Evolutionary conservation across 2,113 vertebrate genomes (phyloP).

Genomic region (Delphinus delphis): DNA sequence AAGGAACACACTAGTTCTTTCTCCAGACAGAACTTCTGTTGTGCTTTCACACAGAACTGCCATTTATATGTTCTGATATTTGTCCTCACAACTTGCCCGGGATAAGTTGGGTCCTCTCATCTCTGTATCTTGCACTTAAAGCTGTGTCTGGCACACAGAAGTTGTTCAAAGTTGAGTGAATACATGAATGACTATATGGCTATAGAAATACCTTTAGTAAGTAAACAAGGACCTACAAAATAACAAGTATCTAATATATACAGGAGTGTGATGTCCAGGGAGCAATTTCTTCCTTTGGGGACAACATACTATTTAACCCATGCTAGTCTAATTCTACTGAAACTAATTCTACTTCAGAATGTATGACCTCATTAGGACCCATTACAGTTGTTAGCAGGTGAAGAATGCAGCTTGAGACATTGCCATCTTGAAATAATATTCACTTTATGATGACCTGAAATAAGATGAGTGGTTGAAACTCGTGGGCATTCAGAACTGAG

Average conservation of each 20-base stretch:
- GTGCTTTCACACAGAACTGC: neutral
- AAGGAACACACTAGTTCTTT: neutral
- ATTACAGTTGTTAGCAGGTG: neutral
- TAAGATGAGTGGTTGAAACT: neutral
- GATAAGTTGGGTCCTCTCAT: neutral
- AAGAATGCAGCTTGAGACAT: neutral
- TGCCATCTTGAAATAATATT: neutral
- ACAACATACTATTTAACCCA: neutral
- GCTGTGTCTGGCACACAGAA: neutral
- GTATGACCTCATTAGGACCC: neutral
- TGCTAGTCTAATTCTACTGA: neutral
- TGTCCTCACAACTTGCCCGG: neutral
- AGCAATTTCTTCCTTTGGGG: neutral
- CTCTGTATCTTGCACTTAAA: neutral
- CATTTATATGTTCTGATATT: neutral
- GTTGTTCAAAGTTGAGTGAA: neutral
- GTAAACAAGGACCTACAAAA: neutral
- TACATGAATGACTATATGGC: neutral
- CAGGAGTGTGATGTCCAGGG: neutral
- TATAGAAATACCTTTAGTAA: neutral
- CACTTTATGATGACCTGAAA: neutral
- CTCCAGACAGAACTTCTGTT: neutral
- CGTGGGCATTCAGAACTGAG: neutral
- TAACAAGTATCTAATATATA: neutral
- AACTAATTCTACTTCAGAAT: neutral